These are phyloP conservation scores for Danionella dracula DNA, from an alignment of 2,797 vertebrate genomes.

Conservation along the genomic window DNA sequence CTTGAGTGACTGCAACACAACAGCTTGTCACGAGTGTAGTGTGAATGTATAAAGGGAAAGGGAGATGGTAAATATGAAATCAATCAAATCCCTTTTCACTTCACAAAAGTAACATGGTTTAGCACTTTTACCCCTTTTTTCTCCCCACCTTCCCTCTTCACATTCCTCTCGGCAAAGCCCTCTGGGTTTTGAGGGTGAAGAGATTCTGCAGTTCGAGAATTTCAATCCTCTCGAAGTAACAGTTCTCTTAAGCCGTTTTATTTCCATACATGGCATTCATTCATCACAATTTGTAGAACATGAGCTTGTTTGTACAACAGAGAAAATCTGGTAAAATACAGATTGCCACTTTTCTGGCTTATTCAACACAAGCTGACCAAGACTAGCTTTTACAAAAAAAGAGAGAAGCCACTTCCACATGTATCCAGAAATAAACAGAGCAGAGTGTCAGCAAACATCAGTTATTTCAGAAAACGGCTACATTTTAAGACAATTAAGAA, in stretches of 20 bases:
- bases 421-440: too few relatives aligned
- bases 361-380: too few relatives aligned
- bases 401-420: too few relatives aligned
- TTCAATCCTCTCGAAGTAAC: slow-evolving; percentile 6
- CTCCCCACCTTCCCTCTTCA: background rate
- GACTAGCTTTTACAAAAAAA: too few relatives aligned
- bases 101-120: slow-evolving; percentile 4
- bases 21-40: background rate
- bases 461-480: too few relatives aligned
- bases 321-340: too few relatives aligned
- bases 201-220: slow-evolving; percentile 24
- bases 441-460: too few relatives aligned
- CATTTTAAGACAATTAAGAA: too few relatives aligned
- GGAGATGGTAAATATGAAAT: background rate
- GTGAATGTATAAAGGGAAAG: background rate
- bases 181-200: background rate
- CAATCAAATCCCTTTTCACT: slow-evolving; percentile 8
- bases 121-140: slow-evolving; percentile 16
- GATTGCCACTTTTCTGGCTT: too few relatives aligned
- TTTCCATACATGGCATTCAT: background rate
- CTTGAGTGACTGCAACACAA: background rate
- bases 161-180: background rate
- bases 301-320: too few relatives aligned
- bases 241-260: background rate
- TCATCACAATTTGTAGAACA: too few relatives aligned